A percentile compares a stretch with the other conserved stretches of the same genome.
phyloP scores from a whole-genome alignment of 2,113 vertebrate species.

The Uria aalge region DNA sequence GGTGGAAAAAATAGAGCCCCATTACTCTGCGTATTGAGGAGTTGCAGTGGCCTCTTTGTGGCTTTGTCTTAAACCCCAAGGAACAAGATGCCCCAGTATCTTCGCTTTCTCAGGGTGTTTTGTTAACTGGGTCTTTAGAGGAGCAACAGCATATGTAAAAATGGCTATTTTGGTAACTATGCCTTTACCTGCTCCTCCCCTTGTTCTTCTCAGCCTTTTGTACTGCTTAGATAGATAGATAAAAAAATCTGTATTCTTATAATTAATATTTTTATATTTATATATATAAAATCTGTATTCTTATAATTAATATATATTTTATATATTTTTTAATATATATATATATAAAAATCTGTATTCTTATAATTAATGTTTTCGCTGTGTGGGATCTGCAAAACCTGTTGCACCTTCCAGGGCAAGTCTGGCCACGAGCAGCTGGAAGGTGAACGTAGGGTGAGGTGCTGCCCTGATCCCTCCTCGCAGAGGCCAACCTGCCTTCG shows the following conservation, averaged over 20 bases:
- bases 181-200: neutral
- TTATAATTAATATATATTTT: too few relatives aligned
- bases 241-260: neutral
- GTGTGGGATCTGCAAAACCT: neutral
- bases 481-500: too few relatives aligned
- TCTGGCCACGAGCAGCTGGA: neutral
- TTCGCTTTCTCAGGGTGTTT: neutral
- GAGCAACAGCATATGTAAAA: neutral
- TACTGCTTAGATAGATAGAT: neutral
- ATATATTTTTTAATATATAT: too few relatives aligned
- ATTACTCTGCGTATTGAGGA: rapidly evolving
- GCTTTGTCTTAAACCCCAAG: neutral
- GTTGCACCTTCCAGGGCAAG: neutral
- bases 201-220: neutral
- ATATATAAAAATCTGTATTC: neutral
- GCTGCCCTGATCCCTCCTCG: neutral
- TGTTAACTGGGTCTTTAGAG: neutral
- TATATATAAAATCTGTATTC: too few relatives aligned
- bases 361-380: neutral
- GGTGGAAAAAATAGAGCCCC: neutral
- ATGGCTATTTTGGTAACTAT: neutral
- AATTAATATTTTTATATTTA: neutral
- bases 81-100: neutral
- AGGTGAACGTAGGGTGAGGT: neutral
- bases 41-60: neutral